Conservation (phyloP, 2,797 vertebrate genomes). For the Cirrhinus mrigala region DNA sequence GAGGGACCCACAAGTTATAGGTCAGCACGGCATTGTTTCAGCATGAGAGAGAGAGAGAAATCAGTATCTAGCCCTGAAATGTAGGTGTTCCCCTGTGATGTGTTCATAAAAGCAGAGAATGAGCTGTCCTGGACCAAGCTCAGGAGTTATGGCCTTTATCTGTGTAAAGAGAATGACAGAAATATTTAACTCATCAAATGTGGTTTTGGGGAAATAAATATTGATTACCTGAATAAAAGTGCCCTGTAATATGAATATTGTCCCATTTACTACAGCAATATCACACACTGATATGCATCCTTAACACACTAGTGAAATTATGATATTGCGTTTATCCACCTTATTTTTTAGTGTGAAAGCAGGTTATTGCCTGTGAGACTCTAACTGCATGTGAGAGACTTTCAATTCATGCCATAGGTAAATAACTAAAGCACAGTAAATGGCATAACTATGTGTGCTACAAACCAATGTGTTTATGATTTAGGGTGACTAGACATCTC, state of each 20-base stretch:
- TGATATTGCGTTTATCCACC: neutral
- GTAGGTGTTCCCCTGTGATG: slow-evolving; percentile 58
- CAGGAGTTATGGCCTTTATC: slow-evolving; percentile 49
- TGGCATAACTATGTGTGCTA: neutral
- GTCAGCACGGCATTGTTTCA: slow-evolving; percentile 59
- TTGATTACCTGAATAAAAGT: slow-evolving; percentile 37
- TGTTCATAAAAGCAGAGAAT: slow-evolving; percentile 64
- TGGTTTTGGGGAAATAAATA: slow-evolving; percentile 6
- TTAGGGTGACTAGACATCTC: neutral
- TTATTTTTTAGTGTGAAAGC: neutral
- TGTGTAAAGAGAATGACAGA: slow-evolving; percentile 18
- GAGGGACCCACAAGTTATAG: slow-evolving; percentile 71
- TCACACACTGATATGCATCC: neutral
- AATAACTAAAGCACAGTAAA: neutral
- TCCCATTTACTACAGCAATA: neutral
- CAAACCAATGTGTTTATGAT: neutral
- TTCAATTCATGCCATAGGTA: neutral
- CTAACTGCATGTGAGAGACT: neutral
- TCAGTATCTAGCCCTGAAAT: slow-evolving; percentile 48
- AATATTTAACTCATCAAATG: slow-evolving; percentile 19
- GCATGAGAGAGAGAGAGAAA: slow-evolving; percentile 35
- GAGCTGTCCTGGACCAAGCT: slow-evolving; percentile 40
- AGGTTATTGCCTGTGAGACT: neutral
- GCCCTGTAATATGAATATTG: neutral
- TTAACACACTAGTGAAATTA: neutral